These are phyloP conservation scores for Pediacus dermestoides DNA, from an alignment of 2,888 invertebrate species.

Conservation along the genomic window DNA sequence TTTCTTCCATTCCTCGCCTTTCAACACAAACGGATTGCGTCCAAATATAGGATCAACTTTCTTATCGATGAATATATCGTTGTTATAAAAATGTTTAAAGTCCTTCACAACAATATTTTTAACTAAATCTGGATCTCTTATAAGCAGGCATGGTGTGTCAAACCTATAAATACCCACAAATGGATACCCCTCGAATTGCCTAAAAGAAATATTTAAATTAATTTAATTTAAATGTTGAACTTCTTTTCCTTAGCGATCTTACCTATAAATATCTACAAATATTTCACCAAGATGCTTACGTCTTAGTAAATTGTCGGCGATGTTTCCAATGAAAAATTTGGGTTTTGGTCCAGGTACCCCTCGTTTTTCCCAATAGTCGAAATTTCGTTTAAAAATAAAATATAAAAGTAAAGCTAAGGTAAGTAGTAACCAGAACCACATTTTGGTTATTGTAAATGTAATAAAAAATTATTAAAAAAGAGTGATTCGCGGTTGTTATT, in stretches of 20 bases:
- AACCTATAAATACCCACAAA: slow-evolving; percentile 1
- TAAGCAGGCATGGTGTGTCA: neutral
- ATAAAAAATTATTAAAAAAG: no score
- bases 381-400: neutral
- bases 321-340: neutral
- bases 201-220: neutral
- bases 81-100: slow-evolving; percentile 3
- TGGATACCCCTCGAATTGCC: slow-evolving; percentile 6
- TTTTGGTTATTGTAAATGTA: no score
- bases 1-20: slow-evolving; percentile 5
- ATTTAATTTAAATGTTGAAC: neutral
- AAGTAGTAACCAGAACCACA: no score
- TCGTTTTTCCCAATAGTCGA: neutral
- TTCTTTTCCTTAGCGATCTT: neutral
- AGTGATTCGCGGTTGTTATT: no score
- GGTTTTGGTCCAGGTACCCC: neutral
- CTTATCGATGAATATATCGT: slow-evolving; percentile 3
- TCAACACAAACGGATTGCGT: slow-evolving; percentile 5
- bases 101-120: slow-evolving; percentile 5
- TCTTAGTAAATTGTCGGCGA: neutral
- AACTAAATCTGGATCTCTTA: slow-evolving; percentile 4
- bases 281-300: neutral
- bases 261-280: slow-evolving; percentile 1
- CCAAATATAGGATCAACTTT: slow-evolving; percentile 4
- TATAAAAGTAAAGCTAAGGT: no score